These are phyloP conservation scores for Natrix natrix DNA, from an alignment of 2,797 vertebrate genomes.

Conservation along the genomic window DNA sequence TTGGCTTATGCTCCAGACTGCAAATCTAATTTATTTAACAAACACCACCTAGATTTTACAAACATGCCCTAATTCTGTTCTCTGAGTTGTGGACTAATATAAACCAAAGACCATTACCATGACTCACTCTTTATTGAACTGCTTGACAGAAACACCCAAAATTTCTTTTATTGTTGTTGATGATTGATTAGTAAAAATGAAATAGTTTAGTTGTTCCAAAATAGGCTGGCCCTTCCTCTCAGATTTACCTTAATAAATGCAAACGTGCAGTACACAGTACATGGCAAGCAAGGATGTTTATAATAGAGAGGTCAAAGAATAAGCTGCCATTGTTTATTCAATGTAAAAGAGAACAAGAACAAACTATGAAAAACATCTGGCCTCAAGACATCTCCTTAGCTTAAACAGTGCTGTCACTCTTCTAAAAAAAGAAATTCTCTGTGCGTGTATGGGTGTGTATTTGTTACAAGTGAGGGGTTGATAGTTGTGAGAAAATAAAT, in stretches of 20 bases:
- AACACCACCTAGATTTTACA: neutral
- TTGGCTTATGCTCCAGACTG: neutral
- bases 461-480: constrained; percentile 27
- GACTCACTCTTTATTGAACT: constrained; percentile 40
- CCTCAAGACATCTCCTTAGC: constrained; percentile 37
- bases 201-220: neutral
- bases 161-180: constrained; percentile 27
- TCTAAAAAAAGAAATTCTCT: constrained; percentile 38
- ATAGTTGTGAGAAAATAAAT: constrained; percentile 1
- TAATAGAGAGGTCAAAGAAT: constrained; percentile 57
- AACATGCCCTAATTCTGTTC: neutral
- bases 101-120: constrained; percentile 20
- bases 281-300: constrained; percentile 58
- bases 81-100: neutral
- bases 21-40: neutral
- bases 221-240: constrained; percentile 51
- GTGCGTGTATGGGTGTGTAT: neutral
- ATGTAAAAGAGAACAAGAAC: neutral
- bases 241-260: constrained; percentile 46
- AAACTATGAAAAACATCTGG: constrained; percentile 36
- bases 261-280: constrained; percentile 44
- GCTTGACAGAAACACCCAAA: constrained; percentile 12
- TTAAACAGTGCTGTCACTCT: constrained; percentile 24
- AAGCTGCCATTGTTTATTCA: constrained; percentile 57
- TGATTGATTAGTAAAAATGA: constrained; percentile 46